These are phyloP conservation scores for Brachionus rubens DNA, from an alignment of 1,140 invertebrate species.

Conservation along the genomic window DNA sequence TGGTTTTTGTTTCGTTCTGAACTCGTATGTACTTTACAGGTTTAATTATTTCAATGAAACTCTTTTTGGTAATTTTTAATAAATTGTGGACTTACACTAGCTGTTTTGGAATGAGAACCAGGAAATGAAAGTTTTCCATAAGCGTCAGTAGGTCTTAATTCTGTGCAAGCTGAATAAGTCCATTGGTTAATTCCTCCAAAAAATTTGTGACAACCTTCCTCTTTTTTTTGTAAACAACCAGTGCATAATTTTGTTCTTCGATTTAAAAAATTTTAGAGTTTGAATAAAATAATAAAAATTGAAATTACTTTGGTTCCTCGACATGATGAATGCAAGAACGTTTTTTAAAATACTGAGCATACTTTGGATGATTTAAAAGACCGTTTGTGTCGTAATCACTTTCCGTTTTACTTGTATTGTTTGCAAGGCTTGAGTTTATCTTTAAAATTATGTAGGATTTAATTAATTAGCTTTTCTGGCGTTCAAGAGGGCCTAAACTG, in stretches of 20 bases:
- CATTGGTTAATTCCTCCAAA: constrained; percentile 6
- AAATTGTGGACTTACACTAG: not conserved
- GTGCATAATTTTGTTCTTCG: not conserved
- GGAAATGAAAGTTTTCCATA: constrained; percentile 45
- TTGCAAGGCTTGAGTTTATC: too few relatives aligned
- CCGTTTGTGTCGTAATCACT: not conserved
- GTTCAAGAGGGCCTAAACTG: too few relatives aligned
- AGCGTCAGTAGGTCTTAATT: constrained; percentile 6
- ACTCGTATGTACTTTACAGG: constrained; percentile 28
- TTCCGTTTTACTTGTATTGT: not conserved
- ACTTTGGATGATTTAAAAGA: constrained; percentile 43
- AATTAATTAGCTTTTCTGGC: not conserved
- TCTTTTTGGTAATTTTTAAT: not conserved
- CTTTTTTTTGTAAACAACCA: constrained; percentile 22
- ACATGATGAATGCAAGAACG: constrained; percentile 2
- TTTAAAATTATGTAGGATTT: not conserved
- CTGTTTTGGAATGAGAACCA: constrained; percentile 37
- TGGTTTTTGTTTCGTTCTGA: constrained; percentile 41
- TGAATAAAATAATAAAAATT: not conserved
- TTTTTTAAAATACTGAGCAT: constrained; percentile 45
- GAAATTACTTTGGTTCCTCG: not conserved
- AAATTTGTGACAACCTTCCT: constrained; percentile 38
- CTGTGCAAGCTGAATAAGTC: constrained; percentile 10
- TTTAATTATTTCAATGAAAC: not conserved
- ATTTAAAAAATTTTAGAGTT: not conserved